Percentiles rank a stretch among this genome's conserved stretches.
phyloP scores from a whole-genome alignment of 2,797 vertebrate genomes.

The Phataginus tetradactyla region DNA sequence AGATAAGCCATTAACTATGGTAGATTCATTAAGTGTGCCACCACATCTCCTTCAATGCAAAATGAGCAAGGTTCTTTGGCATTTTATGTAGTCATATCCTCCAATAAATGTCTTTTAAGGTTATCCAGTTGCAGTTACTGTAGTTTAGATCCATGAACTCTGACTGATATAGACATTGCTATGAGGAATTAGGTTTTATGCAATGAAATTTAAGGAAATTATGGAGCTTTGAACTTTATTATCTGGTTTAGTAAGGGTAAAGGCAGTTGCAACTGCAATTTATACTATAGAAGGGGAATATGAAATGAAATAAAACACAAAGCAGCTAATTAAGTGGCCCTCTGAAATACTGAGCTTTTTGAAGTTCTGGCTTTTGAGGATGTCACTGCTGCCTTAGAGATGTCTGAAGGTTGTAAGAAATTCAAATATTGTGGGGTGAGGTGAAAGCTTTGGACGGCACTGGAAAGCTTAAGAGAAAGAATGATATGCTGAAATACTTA shows the following conservation, averaged over 20 bases:
- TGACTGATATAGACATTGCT: background rate
- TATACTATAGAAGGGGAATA: background rate
- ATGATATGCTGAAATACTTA: background rate
- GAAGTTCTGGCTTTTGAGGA: background rate
- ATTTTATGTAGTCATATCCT: background rate
- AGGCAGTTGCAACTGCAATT: background rate
- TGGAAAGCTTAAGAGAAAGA: background rate
- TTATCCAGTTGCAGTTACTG: background rate
- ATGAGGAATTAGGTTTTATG: background rate
- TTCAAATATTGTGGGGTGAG: background rate
- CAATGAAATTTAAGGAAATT: background rate
- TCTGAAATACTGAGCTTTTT: slow-evolving; percentile 8
- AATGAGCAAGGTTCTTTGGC: background rate
- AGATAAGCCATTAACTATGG: background rate
- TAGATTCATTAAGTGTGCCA: background rate
- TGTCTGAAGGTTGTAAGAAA: background rate
- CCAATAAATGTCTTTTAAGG: background rate
- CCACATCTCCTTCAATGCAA: background rate
- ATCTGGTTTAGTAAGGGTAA: background rate
- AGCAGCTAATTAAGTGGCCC: background rate
- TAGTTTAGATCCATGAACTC: background rate
- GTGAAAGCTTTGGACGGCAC: background rate
- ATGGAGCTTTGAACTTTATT: background rate
- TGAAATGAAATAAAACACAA: background rate
- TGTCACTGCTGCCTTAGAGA: background rate